Conservation (phyloP, 1,140 invertebrate species). For the Brachionus rubens region DNA sequence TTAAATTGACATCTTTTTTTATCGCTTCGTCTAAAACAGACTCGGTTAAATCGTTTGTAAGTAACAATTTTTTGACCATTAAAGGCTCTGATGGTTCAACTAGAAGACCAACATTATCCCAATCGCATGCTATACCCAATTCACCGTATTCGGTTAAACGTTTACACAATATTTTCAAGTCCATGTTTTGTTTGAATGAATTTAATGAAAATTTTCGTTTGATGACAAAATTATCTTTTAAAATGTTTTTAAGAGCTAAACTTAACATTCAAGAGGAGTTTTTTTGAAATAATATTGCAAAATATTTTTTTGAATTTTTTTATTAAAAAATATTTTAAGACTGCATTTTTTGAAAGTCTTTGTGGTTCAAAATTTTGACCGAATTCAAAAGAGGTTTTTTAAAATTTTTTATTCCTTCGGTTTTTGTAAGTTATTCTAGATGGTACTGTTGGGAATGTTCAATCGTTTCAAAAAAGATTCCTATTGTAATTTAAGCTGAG, state of each 20-base stretch:
- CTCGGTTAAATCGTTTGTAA: constrained; percentile 93
- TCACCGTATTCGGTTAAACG: constrained; percentile 54
- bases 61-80: constrained; percentile 64
- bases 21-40: constrained; percentile 79
- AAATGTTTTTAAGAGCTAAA: constrained; percentile 26
- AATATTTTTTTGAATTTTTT: no score
- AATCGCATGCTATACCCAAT: constrained; percentile 71
- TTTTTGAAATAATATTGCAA: no score
- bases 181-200: constrained; percentile 13
- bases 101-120: constrained; percentile 93
- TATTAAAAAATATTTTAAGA: no score
- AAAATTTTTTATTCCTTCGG: no score
- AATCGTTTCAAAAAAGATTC: no score
- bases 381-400: no score
- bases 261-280: constrained; percentile 16
- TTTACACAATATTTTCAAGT: constrained; percentile 20
- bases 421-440: no score
- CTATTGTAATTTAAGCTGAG: no score
- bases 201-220: constrained; percentile 6
- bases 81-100: constrained; percentile 69
- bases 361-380: no score
- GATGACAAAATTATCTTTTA: background rate
- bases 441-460: no score
- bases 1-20: constrained; percentile 66
- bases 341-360: no score